Percentiles rank a stretch among this genome's conserved stretches.
phyloP scores from a whole-genome alignment of 2,113 vertebrate genomes.

The Sorex araneus region DNA sequence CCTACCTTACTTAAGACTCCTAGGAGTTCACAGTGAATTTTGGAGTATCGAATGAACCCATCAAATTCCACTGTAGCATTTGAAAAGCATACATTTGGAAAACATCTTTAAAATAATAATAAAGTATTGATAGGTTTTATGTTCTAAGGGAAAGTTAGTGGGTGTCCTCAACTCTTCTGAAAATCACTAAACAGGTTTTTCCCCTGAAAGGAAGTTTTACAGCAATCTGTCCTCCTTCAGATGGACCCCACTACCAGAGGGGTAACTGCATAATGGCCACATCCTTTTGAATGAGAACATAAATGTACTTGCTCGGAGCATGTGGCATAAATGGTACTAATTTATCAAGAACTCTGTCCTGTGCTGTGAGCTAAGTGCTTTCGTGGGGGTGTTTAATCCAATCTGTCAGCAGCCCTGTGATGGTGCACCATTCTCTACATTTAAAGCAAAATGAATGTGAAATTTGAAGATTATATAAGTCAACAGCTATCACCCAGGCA shows the following conservation, averaged over 20 bases:
- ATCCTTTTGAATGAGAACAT: background rate
- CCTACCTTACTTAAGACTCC: background rate
- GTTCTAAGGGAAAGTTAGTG: background rate
- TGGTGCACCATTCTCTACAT: background rate
- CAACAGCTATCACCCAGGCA: background rate
- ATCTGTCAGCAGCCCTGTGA: background rate
- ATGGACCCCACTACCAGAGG: background rate
- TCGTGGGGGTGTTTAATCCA: background rate
- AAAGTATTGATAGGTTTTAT: background rate
- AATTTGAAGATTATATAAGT: background rate
- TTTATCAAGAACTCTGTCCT: background rate
- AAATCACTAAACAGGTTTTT: background rate
- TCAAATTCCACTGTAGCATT: background rate
- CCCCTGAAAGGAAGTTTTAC: background rate
- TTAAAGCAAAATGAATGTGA: background rate
- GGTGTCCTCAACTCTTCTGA: background rate
- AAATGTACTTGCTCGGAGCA: background rate
- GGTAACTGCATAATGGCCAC: background rate
- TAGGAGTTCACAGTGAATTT: background rate
- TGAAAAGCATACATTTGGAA: background rate
- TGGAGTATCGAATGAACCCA: background rate
- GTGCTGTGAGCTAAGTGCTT: background rate
- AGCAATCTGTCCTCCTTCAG: background rate
- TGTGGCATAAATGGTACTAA: background rate
- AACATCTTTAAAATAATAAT: background rate